Base-by-base conservation (phyloP, 2,888 invertebrate species). In the Ectropis crepuscularia region DNA sequence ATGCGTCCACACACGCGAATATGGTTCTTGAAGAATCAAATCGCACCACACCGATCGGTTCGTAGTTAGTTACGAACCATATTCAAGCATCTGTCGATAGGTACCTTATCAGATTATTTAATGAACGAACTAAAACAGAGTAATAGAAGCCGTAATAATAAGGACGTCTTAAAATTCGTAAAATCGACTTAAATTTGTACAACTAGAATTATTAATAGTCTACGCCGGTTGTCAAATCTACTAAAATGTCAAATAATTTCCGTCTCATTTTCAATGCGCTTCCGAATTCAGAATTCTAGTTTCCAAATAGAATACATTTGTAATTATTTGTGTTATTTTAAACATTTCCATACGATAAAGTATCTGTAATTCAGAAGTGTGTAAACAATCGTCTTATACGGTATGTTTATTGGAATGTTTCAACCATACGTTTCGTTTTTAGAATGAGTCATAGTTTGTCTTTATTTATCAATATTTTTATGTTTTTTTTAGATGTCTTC, bases 401-500 rank as follows among this genome's bases (percentile, higher is more conserved):
- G 77, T 75, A 72, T 76, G 76, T 75, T 61, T 75, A 71, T 16
- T 62, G 66, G 61, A 73, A 75, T 77, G 69, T 77, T 75, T 78
- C 77, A 61, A 73, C 76, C 79, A 79, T 80, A 82, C 75, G 81
- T 80, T 81, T 71, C 74, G 75, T 80, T 79, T 46, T 77, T 82
- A 76, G 77, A 80, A 86, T 91, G 90, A 91, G 78, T 90, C 90
- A 91, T 90, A 88, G 74, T 83, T 84, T 80, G 79, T 76, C 80
- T 84, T 80, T 81, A 85, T 84, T 85, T 83, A 87, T 80, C 78
- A 83, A 79, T 83, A 81, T 79, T 78, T 80, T 76, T 49, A 48
- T 59, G 45, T 63, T 63, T 68, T 85, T 77, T 77, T 75, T 78
- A 93, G 93, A 98, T 98, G 97, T 98, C 98, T 94, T 97, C 96